phyloP scores from a whole-genome alignment of 2,888 invertebrate genomes.

The Odontocerum albicorne region DNA sequence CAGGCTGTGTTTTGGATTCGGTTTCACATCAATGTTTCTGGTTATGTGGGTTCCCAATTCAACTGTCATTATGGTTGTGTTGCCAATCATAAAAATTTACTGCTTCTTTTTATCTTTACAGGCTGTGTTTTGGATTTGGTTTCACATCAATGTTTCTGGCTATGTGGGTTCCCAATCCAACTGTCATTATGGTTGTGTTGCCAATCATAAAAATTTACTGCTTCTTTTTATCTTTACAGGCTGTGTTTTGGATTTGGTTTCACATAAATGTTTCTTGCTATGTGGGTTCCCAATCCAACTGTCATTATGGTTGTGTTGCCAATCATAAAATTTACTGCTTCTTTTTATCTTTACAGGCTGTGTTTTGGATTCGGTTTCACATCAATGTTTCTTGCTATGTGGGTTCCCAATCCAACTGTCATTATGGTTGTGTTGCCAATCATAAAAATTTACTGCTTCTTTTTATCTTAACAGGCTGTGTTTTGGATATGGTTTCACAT shows the following conservation, averaged over 20 bases:
- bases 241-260: conserved; percentile 52
- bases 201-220: no score
- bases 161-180: conserved; percentile 60
- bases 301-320: conserved; percentile 53
- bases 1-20: conserved; percentile 50
- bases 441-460: conserved; percentile 36
- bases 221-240: no score
- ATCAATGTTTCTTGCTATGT: conserved; percentile 56
- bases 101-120: conserved; percentile 27
- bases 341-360: conserved; percentile 39
- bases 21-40: conserved; percentile 53
- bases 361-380: conserved; percentile 52
- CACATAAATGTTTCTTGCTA: conserved; percentile 54
- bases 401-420: conserved; percentile 57
- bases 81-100: conserved; percentile 44
- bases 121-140: conserved; percentile 52
- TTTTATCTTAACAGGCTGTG: conserved; percentile 41
- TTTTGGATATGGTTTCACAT: conserved; percentile 52
- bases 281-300: conserved; percentile 59
- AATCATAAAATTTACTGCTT: conserved; percentile 40
- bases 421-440: conserved; percentile 54
- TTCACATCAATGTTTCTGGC: conserved; percentile 52
- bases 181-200: conserved; percentile 53
- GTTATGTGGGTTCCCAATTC: conserved; percentile 60
- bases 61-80: conserved; percentile 52